Conservation (phyloP, 30 jellyfish, hydroid and myxozoan genomes). For the Aurelia aurita region DNA sequence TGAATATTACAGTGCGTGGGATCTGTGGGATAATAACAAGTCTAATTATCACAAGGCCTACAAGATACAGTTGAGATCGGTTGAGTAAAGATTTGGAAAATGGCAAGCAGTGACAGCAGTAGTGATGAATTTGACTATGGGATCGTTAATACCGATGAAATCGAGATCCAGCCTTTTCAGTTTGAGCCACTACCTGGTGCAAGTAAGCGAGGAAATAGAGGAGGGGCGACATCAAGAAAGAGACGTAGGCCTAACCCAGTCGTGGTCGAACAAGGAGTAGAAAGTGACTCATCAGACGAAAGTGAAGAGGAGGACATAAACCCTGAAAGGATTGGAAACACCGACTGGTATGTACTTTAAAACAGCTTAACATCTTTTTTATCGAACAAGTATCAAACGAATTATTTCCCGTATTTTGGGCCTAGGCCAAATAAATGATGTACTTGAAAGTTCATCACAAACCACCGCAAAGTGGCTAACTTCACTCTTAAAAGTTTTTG, state of each 20-base stretch:
- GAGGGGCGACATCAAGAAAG: not conserved
- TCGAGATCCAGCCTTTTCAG: slow-evolving; percentile 14
- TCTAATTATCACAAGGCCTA: too few species aligned
- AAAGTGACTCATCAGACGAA: not conserved
- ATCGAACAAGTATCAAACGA: not conserved
- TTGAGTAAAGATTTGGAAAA: not conserved
- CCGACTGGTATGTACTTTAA: slow-evolving; percentile 21
- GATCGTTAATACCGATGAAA: not conserved
- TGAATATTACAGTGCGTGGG: too few species aligned
- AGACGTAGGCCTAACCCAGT: slow-evolving; percentile 13
- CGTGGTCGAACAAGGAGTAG: not conserved
- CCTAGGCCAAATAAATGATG: too few species aligned
- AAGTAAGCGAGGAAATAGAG: not conserved
- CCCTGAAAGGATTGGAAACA: slow-evolving; percentile 21
- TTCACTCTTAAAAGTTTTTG: not conserved
- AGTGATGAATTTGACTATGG: slow-evolving; percentile 12
- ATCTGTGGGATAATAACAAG: too few species aligned
- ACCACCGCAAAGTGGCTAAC: not conserved
- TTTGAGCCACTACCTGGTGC: slow-evolving; percentile 42
- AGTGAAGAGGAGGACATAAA: slow-evolving; percentile 22
- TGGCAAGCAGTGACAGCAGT: slow-evolving; percentile 10
- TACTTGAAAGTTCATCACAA: not conserved
- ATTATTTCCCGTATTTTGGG: too few species aligned
- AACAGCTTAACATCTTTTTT: not conserved
- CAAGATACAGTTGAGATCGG: too few species aligned